A percentile compares a stretch with the other conserved stretches of the same genome.
Conservation (phyloP, 2,797 vertebrate species). For the Mus minutoides region DNA sequence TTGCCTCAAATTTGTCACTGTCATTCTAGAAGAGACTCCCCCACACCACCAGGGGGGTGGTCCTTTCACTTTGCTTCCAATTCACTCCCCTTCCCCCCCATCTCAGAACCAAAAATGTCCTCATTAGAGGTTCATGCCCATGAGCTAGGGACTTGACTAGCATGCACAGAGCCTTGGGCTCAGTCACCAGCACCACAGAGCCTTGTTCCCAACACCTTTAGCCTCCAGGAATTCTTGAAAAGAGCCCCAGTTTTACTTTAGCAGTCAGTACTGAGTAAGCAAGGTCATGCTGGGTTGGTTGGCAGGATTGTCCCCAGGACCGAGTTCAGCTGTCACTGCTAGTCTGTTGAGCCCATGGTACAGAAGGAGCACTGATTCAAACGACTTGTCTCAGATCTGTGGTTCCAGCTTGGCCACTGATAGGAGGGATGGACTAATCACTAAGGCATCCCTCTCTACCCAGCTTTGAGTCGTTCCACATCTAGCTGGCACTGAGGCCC, state of each 20-base stretch:
- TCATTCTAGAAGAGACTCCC: background rate
- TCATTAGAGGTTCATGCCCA: fast-evolving
- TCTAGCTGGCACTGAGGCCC: background rate
- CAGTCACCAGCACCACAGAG: background rate
- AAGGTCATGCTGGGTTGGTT: fast-evolving
- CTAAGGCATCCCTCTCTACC: background rate
- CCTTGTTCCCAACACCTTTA: background rate
- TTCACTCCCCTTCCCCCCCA: background rate
- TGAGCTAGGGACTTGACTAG: background rate
- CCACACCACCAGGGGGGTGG: fast-evolving
- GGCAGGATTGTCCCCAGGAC: background rate
- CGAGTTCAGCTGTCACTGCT: background rate
- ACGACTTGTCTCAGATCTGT: background rate
- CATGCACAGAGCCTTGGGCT: background rate
- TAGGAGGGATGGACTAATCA: too few relatives aligned
- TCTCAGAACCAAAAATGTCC: background rate
- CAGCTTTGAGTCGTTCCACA: background rate
- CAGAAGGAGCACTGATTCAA: background rate
- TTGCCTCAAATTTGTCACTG: fast-evolving
- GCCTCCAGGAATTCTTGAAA: background rate
- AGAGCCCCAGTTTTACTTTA: background rate
- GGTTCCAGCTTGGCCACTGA: background rate
- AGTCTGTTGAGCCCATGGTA: fast-evolving
- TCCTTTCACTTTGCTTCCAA: background rate
- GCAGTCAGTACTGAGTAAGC: background rate